These are phyloP conservation scores for Torymus tubicola DNA, from an alignment of 2,888 invertebrate genomes.

Conservation along the genomic window DNA sequence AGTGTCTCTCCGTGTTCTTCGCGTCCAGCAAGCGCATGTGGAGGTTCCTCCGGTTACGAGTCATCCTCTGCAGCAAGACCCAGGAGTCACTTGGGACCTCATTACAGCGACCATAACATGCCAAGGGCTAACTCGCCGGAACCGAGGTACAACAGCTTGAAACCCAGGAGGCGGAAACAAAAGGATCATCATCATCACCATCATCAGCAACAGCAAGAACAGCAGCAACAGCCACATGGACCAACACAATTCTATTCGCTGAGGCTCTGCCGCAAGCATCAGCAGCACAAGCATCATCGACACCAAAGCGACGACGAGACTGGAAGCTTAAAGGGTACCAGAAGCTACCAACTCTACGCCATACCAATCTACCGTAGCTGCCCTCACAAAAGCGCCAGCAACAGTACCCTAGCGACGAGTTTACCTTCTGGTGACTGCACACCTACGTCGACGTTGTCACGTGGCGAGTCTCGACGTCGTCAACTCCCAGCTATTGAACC, in stretches of 20 bases:
- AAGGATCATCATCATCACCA: conserved; percentile 70
- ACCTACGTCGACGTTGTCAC: conserved; percentile 60
- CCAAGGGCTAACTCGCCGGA: conserved; percentile 73
- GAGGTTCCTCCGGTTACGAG: conserved; percentile 76
- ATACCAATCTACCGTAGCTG: conserved; percentile 64
- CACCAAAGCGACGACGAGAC: background rate
- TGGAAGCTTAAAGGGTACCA: background rate
- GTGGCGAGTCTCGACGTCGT: background rate
- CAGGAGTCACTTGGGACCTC: conserved; percentile 74
- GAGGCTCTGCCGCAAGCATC: conserved; percentile 68
- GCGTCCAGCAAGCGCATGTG: conserved; percentile 69
- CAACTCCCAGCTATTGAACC: background rate
- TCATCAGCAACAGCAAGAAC: too few relatives aligned
- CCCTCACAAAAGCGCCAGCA: conserved; percentile 66
- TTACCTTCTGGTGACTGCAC: conserved; percentile 62
- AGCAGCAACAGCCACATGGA: conserved; percentile 31
- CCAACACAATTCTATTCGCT: conserved; percentile 65
- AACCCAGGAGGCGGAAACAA: conserved; percentile 72
- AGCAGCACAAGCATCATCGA: conserved; percentile 51
- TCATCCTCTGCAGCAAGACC: conserved; percentile 71
- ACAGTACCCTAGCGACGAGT: conserved; percentile 66
- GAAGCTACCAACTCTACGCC: conserved; percentile 71
- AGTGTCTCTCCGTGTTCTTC: conserved; percentile 67
- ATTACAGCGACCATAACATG: conserved; percentile 73
- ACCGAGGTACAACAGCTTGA: conserved; percentile 72